Base-by-base conservation (phyloP, 1,140 invertebrate species). In the Drosophila sp. region DNA sequence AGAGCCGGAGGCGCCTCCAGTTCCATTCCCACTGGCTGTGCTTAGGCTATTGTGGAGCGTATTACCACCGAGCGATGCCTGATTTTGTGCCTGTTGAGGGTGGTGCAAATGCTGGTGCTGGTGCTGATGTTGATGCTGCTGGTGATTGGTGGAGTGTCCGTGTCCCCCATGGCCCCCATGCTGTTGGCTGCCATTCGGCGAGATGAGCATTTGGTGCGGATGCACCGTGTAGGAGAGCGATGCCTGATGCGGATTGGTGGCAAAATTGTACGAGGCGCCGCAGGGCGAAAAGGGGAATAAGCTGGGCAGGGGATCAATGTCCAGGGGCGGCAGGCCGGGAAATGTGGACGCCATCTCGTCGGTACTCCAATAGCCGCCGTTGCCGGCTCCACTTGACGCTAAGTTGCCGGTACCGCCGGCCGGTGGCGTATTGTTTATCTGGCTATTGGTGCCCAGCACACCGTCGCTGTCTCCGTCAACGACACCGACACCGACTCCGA, bases 271-370 rank as follows among this genome's bases (percentile, higher is more conserved):
- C 55, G 93, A 94, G 35, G 92, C 92, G 60, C 93, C 93, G 55
- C 95, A 95, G 0, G 96, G 95, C 72, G 95, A 96, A 90, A 96
- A 95, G 4, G 94, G 95, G 83, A 95, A 95, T 10, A 96, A 91
- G 86, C 94, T 94, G 50, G 96, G 95, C 54, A 96, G 87, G 4
- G 96, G 96, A 80, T 96, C 96, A 76, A 96, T 92, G 79, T 97
- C 96, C 55, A 97, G 92, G 1, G 96, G 94, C 44, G 95, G 95
- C 55, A 96, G 90, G 1, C 96, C 95, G n/a, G 91, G 84, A 92
- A 97, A 96, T 33, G 91, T 91, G 25, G 96, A 96, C 32, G 95
- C 95, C 96, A 96, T 96, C 81, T 96, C 96, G 92, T 96, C 96
- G 40, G 93, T 92, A 79, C 94, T 94, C 94, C 95, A 96, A 78